A percentile compares a stretch with the other conserved stretches of the same genome.
These are phyloP conservation scores for Ptilodon capucinus DNA, from an alignment of 2,888 invertebrate genomes.

Conservation along the genomic window DNA sequence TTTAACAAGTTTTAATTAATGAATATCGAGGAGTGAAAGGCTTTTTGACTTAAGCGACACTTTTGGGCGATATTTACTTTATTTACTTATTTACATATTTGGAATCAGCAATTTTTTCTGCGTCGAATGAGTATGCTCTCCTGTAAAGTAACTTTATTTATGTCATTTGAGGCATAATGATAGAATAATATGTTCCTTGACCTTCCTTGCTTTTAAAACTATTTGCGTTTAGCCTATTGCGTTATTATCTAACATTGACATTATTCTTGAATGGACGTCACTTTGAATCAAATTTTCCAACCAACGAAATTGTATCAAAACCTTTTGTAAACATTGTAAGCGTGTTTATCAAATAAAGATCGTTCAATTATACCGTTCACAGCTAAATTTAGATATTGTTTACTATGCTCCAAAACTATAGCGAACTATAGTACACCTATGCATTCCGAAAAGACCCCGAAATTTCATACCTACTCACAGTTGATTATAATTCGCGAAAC, in stretches of 20 bases:
- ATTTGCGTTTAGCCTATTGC: conserved; percentile 8
- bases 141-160: too few species aligned
- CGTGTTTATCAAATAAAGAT: conserved; percentile 5
- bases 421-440: background rate
- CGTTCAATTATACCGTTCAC: conserved; percentile 4
- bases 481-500: conserved; percentile 7
- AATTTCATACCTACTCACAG: conserved; percentile 21
- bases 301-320: conserved; percentile 7
- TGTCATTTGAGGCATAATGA: conserved; percentile 2
- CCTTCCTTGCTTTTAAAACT: conserved; percentile 9
- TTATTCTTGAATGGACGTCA: conserved; percentile 9
- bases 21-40: too few species aligned
- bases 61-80: too few species aligned
- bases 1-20: too few species aligned
- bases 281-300: conserved; percentile 2
- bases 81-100: background rate
- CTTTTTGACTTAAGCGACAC: too few species aligned
- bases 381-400: conserved; percentile 16
- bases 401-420: background rate
- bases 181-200: conserved; percentile 13
- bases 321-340: conserved; percentile 14
- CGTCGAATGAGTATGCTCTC: too few species aligned
- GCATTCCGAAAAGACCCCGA: background rate
- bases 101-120: too few species aligned
- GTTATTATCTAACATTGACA: conserved; percentile 22